Conservation (phyloP, 2,113 vertebrate genomes). For the Apistogramma diplotaenia region DNA sequence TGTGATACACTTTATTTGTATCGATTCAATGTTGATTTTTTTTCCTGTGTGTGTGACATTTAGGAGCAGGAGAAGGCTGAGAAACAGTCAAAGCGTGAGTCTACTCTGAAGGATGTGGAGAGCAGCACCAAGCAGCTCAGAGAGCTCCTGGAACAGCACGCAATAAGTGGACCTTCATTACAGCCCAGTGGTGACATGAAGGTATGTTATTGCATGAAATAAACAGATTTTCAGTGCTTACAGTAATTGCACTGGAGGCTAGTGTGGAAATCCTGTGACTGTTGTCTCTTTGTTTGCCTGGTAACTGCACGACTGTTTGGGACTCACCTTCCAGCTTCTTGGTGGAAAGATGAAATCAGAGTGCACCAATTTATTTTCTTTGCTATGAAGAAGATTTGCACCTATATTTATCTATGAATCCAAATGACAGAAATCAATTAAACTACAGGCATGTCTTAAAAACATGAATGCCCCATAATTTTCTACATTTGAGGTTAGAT, state of each 20-base stretch:
- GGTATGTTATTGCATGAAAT: slow-evolving; percentile 33
- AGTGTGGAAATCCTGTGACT: not conserved
- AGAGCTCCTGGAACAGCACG: slow-evolving; percentile 72
- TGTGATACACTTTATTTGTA: too few relatives aligned
- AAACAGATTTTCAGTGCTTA: not conserved
- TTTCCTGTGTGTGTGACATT: not conserved
- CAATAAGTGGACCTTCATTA: slow-evolving; percentile 17
- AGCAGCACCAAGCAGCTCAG: slow-evolving; percentile 72
- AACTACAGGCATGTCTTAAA: too few relatives aligned
- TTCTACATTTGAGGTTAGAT: too few relatives aligned
- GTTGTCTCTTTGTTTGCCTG: not conserved
- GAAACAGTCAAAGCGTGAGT: slow-evolving; percentile 75
- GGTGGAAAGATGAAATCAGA: not conserved
- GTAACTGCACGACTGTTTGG: not conserved
- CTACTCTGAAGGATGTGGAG: slow-evolving; percentile 80
- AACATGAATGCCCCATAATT: too few relatives aligned
- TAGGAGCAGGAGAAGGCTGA: slow-evolving; percentile 89
- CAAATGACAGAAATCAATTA: too few relatives aligned
- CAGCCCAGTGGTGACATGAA: slow-evolving; percentile 58
- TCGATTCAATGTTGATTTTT: not conserved
- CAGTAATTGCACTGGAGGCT: not conserved
- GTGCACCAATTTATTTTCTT: not conserved
- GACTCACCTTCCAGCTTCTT: not conserved
- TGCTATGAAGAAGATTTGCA: too few relatives aligned
- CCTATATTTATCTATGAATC: too few relatives aligned